Conservation (phyloP, 2,797 vertebrate genomes). For the Acanthiza pusilla region DNA sequence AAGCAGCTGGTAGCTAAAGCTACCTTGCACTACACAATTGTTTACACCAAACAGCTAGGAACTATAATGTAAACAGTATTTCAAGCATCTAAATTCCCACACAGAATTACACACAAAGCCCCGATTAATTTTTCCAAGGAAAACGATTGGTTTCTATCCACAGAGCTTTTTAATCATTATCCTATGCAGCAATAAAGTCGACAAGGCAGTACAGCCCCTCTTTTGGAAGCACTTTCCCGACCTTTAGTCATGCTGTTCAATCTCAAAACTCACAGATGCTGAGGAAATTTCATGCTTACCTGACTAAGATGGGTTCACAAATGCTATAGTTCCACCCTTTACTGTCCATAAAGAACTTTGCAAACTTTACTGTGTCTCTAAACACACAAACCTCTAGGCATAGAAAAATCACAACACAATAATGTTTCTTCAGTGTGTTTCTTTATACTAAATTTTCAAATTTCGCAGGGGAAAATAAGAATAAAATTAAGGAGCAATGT, state of each 20-base stretch:
- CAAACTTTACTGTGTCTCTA: not conserved
- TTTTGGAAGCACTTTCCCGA: not conserved
- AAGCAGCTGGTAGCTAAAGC: constrained; percentile 26
- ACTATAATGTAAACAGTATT: constrained; percentile 19
- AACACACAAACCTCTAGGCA: not conserved
- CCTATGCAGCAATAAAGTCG: not conserved
- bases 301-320: not conserved
- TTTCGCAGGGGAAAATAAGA: not conserved
- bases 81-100: not conserved
- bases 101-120: not conserved
- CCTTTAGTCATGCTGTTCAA: not conserved
- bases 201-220: not conserved
- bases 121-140: not conserved
- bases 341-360: not conserved
- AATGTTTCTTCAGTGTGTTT: not conserved
- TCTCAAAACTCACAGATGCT: not conserved
- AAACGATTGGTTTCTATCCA: not conserved
- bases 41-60: constrained; percentile 45
- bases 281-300: not conserved
- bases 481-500: not conserved
- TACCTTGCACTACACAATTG: constrained; percentile 25
- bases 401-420: not conserved
- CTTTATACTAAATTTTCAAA: not conserved
- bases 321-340: not conserved
- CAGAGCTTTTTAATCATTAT: not conserved